Evolutionary conservation across 2,113 vertebrate genomes (phyloP).

Genomic region (Cyanoderma ruficeps): DNA sequence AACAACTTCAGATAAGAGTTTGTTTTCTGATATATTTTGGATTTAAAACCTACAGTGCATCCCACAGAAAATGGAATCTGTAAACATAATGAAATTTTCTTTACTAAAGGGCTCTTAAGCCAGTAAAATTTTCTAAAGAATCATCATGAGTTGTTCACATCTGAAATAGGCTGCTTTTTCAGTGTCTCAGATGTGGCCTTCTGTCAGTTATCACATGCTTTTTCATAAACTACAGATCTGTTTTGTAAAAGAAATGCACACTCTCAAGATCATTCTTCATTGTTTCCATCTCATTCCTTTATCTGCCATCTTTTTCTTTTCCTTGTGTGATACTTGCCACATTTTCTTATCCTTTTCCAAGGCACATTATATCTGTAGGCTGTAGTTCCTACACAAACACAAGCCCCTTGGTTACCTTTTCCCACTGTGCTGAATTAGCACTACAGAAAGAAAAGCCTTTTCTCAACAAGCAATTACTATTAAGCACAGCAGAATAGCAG

Average conservation of each 20-base stretch:
- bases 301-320: neutral
- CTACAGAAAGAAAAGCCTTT: neutral
- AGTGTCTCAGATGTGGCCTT: neutral
- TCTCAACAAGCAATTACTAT: neutral
- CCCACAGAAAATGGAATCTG: neutral
- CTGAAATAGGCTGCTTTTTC: neutral
- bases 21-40: neutral
- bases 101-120: neutral
- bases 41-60: neutral
- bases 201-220: neutral
- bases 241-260: neutral
- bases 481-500: neutral
- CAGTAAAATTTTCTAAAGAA: neutral
- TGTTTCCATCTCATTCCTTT: neutral
- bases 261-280: neutral
- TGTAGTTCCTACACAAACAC: neutral
- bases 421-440: conserved; percentile 23
- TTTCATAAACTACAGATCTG: neutral
- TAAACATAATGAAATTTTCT: neutral
- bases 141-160: neutral
- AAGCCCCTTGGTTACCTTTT: neutral
- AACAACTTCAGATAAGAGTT: neutral
- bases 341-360: neutral
- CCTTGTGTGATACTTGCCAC: neutral
- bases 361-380: neutral